Evolutionary conservation across 2,888 invertebrate genomes (phyloP), one percentile per base, ranked within the genome.

Genomic region (Gibbula magus): DNA sequence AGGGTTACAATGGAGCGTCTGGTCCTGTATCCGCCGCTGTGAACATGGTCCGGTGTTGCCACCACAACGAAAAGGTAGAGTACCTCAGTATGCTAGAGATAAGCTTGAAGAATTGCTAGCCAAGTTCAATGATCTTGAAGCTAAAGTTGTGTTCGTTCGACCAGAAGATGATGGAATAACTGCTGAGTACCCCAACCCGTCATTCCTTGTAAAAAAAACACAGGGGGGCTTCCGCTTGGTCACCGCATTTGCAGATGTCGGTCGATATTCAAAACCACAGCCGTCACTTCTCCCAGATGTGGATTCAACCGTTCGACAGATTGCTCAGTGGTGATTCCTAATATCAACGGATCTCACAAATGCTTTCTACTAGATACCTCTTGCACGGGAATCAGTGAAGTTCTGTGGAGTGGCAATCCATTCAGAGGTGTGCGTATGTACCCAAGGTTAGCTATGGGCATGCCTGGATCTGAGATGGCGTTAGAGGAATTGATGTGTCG

Each of bases 141-240:
- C 35, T 35, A 35, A 35, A 35, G 86, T 85, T 10, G 85, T 88
- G 0, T 84, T 85, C 51, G 51, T 35, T 4, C 52, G 73, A 10
- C 86, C 86, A 20, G 87, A 86, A 75, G 79, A 83, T 75, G 61
- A 81, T 18, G 82, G 75, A 39, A 51, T 82, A 13, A 73, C 52
- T 3, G 84, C 83, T 4, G 86, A 88, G 54, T 88, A 88, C 39
- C 52, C 88, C 13, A 87, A 86, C 70, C 88, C 86, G 0, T 84
- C 85, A 4, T 88, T 87, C 67, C 79, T 88, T 13, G 82, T 87
- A 0, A 86, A 84, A 56, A 86, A 84, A 70, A 73, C 77, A 1
- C 51, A 22, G 20, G 85, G 87, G 16, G 82, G 80, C 25, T 82
- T 76, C 75, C 78, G 86, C 16, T 76, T 87, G 10, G 86, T 86